Conservation (phyloP, 53 echinoderm and acorn worm genomes). For the Arbacia lixula region DNA sequence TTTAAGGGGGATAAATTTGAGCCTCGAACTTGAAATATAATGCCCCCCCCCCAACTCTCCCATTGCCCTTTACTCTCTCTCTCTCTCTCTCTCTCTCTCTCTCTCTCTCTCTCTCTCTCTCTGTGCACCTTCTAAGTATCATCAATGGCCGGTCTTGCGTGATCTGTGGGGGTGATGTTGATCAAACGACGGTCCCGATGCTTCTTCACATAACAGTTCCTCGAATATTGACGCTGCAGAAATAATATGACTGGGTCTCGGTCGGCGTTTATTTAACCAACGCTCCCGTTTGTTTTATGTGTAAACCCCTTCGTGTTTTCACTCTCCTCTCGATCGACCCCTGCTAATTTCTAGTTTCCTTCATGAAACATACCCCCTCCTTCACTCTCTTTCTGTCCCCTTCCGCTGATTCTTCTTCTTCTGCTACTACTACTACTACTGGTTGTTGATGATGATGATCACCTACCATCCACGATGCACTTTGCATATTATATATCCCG, state of each 20-base stretch:
- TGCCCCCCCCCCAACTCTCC: no score
- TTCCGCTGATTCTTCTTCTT: not conserved
- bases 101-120: not conserved
- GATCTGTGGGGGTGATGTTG: conserved; percentile 36
- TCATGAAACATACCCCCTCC: not conserved
- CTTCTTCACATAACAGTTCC: conserved; percentile 50
- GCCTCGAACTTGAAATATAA: no score
- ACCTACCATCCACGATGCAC: no score
- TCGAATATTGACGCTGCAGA: conserved; percentile 56
- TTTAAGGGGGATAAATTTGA: no score
- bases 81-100: not conserved
- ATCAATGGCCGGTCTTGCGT: conserved; percentile 15
- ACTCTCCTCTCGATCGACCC: conserved; percentile 13
- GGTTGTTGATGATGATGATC: not conserved
- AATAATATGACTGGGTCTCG: conserved; percentile 52
- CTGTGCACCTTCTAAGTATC: not conserved
- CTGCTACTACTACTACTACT: no score
- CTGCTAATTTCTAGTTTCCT: conserved; percentile 17
- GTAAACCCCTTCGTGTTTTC: conserved; percentile 51
- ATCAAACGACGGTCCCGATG: conserved; percentile 31
- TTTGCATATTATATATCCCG: not conserved
- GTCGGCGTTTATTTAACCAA: conserved; percentile 55
- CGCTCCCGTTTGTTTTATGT: conserved; percentile 58
- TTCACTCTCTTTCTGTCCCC: not conserved
- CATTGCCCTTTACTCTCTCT: not conserved